Conservation (phyloP, 2,113 vertebrate genomes). For the Nyctereutes procyonoides region DNA sequence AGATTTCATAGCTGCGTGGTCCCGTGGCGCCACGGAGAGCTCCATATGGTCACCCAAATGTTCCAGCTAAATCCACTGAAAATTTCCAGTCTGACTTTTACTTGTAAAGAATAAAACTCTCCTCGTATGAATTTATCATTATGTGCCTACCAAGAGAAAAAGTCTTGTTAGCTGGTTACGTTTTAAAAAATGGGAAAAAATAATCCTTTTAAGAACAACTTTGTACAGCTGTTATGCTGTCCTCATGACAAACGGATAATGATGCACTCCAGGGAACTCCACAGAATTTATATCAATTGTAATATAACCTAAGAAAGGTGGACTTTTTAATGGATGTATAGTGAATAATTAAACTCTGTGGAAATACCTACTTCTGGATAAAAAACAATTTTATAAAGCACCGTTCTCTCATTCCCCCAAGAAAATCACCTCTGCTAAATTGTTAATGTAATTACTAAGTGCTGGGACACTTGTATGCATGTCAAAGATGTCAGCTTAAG, state of each 20-base stretch:
- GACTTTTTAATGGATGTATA: conserved; percentile 77
- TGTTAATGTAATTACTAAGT: conserved; percentile 85
- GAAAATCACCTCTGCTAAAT: conserved; percentile 85
- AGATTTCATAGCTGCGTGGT: conserved; percentile 99
- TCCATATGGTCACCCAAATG: conserved; percentile 99
- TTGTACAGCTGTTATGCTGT: conserved; percentile 42
- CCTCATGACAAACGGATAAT: conserved; percentile 46
- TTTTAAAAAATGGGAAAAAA: conserved; percentile 54
- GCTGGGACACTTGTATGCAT: conserved; percentile 80
- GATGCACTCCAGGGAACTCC: background rate
- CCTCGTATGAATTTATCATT: conserved; percentile 74
- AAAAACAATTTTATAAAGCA: conserved; percentile 82
- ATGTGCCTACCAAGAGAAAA: conserved; percentile 52
- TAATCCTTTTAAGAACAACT: background rate
- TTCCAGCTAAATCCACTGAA: conserved; percentile 93
- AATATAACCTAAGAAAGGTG: conserved; percentile 75
- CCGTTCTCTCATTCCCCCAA: conserved; percentile 71
- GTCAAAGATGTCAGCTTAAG: conserved; percentile 84
- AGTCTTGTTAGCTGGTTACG: conserved; percentile 66
- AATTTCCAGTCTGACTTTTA: conserved; percentile 85
- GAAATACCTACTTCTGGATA: conserved; percentile 75
- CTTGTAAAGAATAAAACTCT: conserved; percentile 90
- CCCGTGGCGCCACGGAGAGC: conserved; percentile 96
- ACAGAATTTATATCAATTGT: conserved; percentile 67
- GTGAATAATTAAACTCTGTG: conserved; percentile 86